Percentiles rank a stretch among this genome's conserved stretches.
Conservation (phyloP, 2,797 vertebrate species). For the Melanogrammus aeglefinus region DNA sequence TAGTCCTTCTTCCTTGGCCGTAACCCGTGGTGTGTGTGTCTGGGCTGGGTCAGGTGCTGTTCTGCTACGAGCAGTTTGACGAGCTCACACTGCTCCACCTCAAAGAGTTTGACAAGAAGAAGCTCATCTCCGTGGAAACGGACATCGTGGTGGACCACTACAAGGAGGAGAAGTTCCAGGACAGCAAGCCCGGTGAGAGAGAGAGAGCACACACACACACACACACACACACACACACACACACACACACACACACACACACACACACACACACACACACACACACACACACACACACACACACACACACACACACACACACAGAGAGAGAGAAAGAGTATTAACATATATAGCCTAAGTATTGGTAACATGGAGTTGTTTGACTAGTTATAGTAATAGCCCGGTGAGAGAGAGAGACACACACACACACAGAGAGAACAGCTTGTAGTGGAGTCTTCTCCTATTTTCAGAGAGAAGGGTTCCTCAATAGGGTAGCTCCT, state of each 20-base stretch:
- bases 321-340: not conserved
- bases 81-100: constrained; percentile 94
- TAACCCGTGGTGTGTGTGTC: not conserved
- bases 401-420: too few relatives aligned
- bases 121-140: constrained; percentile 93
- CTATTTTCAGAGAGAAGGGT: too few relatives aligned
- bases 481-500: too few relatives aligned
- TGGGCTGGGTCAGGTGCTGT: constrained; percentile 81
- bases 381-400: constrained; percentile 2
- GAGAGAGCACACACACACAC: too few relatives aligned
- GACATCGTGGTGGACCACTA: constrained; percentile 98
- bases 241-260: too few relatives aligned
- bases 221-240: too few relatives aligned
- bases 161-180: constrained; percentile 93
- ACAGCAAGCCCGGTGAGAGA: constrained; percentile 77
- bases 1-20: too few relatives aligned
- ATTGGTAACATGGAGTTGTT: not conserved
- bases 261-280: too few relatives aligned
- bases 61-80: constrained; percentile 97
- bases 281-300: constrained; percentile 1
- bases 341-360: not conserved
- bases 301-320: too few relatives aligned
- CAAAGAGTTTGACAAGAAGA: constrained; percentile 92
- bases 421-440: too few relatives aligned
- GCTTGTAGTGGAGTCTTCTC: too few relatives aligned